Conservation (phyloP, 2,888 invertebrate species). For the Agrotis puta region DNA sequence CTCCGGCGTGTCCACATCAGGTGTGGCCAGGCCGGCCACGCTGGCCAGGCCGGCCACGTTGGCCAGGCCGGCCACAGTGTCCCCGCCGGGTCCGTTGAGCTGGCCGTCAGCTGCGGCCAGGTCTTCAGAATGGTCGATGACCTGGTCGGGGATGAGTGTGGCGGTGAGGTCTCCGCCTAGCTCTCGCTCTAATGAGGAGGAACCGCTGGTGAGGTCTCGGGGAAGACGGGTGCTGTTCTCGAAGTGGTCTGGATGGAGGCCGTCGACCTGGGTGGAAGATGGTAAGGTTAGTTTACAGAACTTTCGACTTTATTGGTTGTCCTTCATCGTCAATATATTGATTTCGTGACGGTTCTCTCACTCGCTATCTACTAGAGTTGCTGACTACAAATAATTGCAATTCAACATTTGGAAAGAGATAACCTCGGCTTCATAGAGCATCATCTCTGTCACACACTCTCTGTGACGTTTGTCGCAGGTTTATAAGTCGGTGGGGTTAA, state of each 20-base stretch:
- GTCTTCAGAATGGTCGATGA: constrained; percentile 47
- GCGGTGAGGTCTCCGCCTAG: constrained; percentile 65
- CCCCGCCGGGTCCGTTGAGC: constrained; percentile 37
- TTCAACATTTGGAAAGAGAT: no score
- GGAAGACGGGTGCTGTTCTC: constrained; percentile 70
- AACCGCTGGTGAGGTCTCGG: constrained; percentile 81
- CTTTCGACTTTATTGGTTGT: not conserved
- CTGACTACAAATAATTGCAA: no score
- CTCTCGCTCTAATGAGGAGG: constrained; percentile 85
- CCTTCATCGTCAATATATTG: no score
- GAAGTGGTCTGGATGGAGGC: constrained; percentile 82
- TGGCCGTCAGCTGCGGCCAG: constrained; percentile 19
- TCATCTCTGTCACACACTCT: no score
- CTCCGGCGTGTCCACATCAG: constrained; percentile 78
- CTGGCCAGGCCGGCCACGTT: constrained; percentile 8
- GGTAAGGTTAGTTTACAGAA: not conserved
- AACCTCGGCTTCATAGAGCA: no score
- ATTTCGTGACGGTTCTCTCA: not conserved
- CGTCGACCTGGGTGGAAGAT: constrained; percentile 77
- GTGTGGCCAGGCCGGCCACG: constrained; percentile 32
- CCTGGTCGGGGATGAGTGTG: constrained; percentile 57
- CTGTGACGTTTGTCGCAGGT: no score
- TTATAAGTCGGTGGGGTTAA: no score
- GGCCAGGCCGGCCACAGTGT: constrained; percentile 36
- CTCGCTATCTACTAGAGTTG: not conserved